Conservation (phyloP, 2,113 vertebrate species). For the Myrmophylax atrothorax region DNA sequence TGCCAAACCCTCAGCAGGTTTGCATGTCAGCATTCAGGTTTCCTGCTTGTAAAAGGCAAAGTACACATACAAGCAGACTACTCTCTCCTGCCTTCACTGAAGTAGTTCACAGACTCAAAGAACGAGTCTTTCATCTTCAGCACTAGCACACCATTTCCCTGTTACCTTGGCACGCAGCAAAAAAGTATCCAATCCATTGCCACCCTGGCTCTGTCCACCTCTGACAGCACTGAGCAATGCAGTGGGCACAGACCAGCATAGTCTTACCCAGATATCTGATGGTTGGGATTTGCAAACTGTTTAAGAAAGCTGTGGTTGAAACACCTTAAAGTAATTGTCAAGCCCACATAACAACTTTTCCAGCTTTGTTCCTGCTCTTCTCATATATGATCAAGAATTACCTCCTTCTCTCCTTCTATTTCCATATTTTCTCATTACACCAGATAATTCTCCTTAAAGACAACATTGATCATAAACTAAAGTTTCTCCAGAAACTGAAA, state of each 20-base stretch:
- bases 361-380: not conserved
- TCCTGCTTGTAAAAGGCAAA: not conserved
- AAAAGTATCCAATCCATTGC: not conserved
- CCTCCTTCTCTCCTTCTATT: not conserved
- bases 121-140: not conserved
- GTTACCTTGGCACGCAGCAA: not conserved
- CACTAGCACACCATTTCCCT: not conserved
- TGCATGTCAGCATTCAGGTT: not conserved
- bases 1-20: accelerated
- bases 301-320: not conserved
- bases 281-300: not conserved
- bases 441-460: not conserved
- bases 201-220: not conserved
- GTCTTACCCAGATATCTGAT: not conserved
- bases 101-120: not conserved
- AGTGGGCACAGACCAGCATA: accelerated
- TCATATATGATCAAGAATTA: not conserved
- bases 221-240: not conserved
- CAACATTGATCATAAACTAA: not conserved
- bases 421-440: not conserved
- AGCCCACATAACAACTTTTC: not conserved
- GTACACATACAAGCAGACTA: not conserved
- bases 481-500: not conserved
- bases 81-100: not conserved
- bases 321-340: not conserved